Evolutionary conservation across 2,113 vertebrate genomes (phyloP).

Genomic region (Himantopus leucocephalus): DNA sequence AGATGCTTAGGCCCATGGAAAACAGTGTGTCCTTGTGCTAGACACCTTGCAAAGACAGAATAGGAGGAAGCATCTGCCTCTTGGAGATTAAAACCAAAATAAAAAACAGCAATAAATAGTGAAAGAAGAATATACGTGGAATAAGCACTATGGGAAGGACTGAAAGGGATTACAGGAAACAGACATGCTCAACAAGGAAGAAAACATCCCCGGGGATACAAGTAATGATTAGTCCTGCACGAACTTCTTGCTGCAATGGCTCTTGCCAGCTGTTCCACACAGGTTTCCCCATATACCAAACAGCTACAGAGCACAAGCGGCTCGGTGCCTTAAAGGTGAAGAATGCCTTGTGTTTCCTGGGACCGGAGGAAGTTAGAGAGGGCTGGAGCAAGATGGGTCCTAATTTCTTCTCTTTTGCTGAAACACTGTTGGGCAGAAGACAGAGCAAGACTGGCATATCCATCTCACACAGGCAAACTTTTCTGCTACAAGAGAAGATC

Average conservation of each 20-base stretch:
- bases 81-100: not conserved
- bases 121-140: not conserved
- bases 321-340: not conserved
- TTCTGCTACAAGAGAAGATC: not conserved
- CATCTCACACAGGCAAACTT: not conserved
- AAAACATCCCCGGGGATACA: not conserved
- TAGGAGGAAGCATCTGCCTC: not conserved
- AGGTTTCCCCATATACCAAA: not conserved
- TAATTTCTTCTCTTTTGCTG: not conserved
- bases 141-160: not conserved
- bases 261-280: not conserved
- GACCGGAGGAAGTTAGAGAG: not conserved
- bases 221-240: not conserved
- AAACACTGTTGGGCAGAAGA: not conserved
- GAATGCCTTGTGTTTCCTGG: not conserved
- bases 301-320: not conserved
- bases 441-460: not conserved
- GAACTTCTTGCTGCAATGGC: not conserved
- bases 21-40: not conserved
- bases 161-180: not conserved
- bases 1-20: not conserved
- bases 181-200: not conserved
- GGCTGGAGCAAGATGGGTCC: not conserved
- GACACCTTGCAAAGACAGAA: not conserved
- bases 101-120: not conserved